These are phyloP conservation scores for Luffia ferchaultella DNA, from an alignment of 2,888 invertebrate genomes.

Conservation along the genomic window DNA sequence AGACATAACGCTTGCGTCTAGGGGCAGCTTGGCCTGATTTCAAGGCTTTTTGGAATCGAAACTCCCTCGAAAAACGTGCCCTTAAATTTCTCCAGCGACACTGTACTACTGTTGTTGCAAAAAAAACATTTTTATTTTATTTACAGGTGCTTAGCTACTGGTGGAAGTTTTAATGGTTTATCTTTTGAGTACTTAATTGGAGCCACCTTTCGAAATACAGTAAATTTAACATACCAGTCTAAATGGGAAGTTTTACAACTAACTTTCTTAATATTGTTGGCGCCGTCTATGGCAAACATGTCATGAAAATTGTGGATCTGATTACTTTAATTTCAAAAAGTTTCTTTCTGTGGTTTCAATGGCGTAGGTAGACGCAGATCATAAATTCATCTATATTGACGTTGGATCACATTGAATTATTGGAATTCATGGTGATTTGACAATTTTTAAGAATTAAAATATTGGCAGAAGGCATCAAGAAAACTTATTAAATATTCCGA, in stretches of 20 bases:
- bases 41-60: conserved; percentile 2
- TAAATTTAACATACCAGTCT: conserved; percentile 10
- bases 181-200: conserved; percentile 13
- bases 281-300: conserved; percentile 11
- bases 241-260: conserved; percentile 11
- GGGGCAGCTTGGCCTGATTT: conserved; percentile 11
- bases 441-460: too few species aligned
- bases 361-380: background rate
- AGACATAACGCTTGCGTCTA: conserved; percentile 9
- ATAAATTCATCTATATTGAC: background rate
- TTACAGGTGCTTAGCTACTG: conserved; percentile 13
- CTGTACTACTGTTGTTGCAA: conserved; percentile 3
- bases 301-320: background rate
- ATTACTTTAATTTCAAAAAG: background rate
- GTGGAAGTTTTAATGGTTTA: conserved; percentile 12
- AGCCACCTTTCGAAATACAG: conserved; percentile 11
- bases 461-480: conserved; percentile 10
- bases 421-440: conserved; percentile 8
- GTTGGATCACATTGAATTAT: conserved; percentile 9
- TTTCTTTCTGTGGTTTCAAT: background rate
- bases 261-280: conserved; percentile 12
- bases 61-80: conserved; percentile 2
- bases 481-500: conserved; percentile 10
- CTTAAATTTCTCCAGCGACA: conserved; percentile 5
- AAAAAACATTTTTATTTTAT: conserved; percentile 6